Percentiles rank a stretch among this genome's conserved stretches.
Conservation (phyloP, 2,113 vertebrate species). For the Perccottus glenii region DNA sequence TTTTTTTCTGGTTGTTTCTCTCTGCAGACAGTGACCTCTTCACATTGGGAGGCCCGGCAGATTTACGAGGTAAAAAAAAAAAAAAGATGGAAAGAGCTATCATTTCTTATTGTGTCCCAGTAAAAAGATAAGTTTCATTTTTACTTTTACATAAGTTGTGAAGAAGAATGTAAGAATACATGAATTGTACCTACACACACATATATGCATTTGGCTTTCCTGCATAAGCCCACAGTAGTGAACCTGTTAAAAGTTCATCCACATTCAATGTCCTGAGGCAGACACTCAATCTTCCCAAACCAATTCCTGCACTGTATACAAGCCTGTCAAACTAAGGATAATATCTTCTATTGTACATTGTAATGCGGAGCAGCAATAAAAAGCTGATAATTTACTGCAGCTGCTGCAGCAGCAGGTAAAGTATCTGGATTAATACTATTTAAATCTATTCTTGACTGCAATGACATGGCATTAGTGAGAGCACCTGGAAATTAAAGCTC, state of each 20-base stretch:
- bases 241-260: constrained; percentile 54
- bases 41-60: constrained; percentile 57
- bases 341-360: constrained; percentile 18
- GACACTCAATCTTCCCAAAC: constrained; percentile 46
- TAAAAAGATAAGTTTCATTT: constrained; percentile 14
- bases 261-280: constrained; percentile 18
- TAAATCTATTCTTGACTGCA: not conserved
- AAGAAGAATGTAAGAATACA: not conserved
- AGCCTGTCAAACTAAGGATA: constrained; percentile 22
- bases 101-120: constrained; percentile 22
- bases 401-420: not conserved
- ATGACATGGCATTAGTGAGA: not conserved
- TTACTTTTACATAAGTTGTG: constrained; percentile 14
- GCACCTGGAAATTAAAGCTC: constrained; percentile 8
- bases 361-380: constrained; percentile 16
- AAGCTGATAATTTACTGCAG: constrained; percentile 25
- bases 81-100: constrained; percentile 40
- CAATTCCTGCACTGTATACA: constrained; percentile 31
- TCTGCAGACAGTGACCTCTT: constrained; percentile 70
- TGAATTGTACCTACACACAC: not conserved
- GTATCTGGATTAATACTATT: constrained; percentile 2
- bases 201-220: constrained; percentile 6
- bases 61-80: constrained; percentile 58
- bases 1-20: constrained; percentile 47
- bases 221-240: constrained; percentile 14